Base-by-base conservation (phyloP, 1,140 invertebrate species). In the Calliopsis andreniformis region DNA sequence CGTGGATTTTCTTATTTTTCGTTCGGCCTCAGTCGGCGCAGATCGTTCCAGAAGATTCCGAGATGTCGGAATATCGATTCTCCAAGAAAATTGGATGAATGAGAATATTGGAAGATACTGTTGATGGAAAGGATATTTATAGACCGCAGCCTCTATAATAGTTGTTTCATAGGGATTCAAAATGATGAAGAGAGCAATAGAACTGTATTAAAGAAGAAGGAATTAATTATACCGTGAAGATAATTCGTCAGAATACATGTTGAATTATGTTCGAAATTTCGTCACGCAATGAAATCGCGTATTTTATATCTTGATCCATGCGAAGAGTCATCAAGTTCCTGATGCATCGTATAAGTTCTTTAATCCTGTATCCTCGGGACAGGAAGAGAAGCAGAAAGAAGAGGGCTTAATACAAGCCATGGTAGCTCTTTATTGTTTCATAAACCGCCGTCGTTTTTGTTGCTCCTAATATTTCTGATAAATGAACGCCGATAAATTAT, bases 401-500 rank as follows among this genome's bases (percentile, higher is more conserved):
- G 4, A 10, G 8, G 49, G 23, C 20, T 53, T 55, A 55, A 30
- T 30, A 30, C 30, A 25, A 23, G 5, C 25, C 28, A 8, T 4
- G 6, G 6, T 14, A 23, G 45, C 12, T 14, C 7, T 72, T 62
- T 64, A 64, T 53, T 64, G 25, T 72, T 55, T 63, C 58, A 53
- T 53, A 63, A 53, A 63, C 23, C 32, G 16, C 12, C 4, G 3
- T 8, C 23, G 25, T 23, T n/a, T 12, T 12, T n/a, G 32, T 39
- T 28, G 10, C 10, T 4, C 30, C 14, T 28, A 35, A 59, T 58
- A 28, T 20, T 25, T 47, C 45, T 42, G 47, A 43, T 64, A 72
- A 72, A 23, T 23, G 47, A 23, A 30, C 23, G 23, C 10, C 69
- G 43, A 64, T 72, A 72, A 72, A 72, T 72, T 42, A 42, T 61